Evolutionary conservation across 30 jellyfish, hydroid and myxozoan species (phyloP).

Genomic region (Turritopsis dohrnii): DNA sequence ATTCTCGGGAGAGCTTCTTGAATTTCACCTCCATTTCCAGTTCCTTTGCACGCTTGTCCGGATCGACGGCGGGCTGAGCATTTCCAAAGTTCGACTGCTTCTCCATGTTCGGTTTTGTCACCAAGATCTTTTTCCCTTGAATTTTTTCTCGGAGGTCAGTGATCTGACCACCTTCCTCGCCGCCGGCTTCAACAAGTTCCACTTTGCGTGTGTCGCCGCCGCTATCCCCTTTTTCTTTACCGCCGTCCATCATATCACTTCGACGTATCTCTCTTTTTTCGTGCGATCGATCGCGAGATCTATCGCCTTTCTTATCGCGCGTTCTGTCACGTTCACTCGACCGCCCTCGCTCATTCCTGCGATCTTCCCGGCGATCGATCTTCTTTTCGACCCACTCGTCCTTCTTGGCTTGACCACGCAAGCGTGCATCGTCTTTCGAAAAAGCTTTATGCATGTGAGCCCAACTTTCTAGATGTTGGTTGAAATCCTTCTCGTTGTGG

Average conservation of each 20-base stretch:
- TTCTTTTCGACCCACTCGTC: conserved; percentile 33
- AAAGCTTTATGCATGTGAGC: conserved; percentile 60
- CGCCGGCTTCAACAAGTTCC: conserved; percentile 35
- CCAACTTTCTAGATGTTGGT: conserved; percentile 46
- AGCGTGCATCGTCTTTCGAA: neutral
- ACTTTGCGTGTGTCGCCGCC: conserved; percentile 57
- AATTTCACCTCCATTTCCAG: conserved; percentile 28
- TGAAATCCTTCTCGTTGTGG: conserved; percentile 33
- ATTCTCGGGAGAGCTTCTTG: conserved; percentile 27
- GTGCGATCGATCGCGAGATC: conserved; percentile 11
- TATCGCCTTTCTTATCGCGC: conserved; percentile 8
- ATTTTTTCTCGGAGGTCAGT: conserved; percentile 67
- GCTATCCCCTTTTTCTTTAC: conserved; percentile 7
- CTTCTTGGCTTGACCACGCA: neutral
- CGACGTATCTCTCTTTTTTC: conserved; percentile 10
- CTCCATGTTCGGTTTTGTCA: conserved; percentile 38
- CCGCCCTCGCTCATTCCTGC: conserved; percentile 14
- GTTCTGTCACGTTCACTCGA: neutral
- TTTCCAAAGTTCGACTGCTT: neutral
- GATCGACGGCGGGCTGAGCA: neutral
- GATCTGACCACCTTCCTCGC: conserved; percentile 22
- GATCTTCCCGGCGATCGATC: neutral
- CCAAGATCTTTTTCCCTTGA: conserved; percentile 55
- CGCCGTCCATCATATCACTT: neutral
- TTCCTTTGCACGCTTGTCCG: conserved; percentile 35